Percentiles rank a stretch among this genome's conserved stretches.
Conservation (phyloP, 2,888 invertebrate genomes). For the Drosophila ustulata region DNA sequence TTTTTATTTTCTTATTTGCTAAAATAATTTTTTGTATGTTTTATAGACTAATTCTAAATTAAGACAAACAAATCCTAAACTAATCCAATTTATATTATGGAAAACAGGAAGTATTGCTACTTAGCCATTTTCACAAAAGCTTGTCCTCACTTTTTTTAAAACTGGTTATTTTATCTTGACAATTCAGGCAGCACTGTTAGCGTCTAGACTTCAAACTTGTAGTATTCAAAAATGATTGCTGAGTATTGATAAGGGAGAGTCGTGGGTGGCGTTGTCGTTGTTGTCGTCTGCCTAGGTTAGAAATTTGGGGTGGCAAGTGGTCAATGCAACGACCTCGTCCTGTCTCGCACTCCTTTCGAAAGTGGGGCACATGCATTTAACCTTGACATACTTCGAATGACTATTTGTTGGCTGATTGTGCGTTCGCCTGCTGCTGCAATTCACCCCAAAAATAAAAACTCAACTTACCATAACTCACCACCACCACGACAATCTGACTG, state of each 20-base stretch:
- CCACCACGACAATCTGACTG: conserved; percentile 20
- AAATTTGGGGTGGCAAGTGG: conserved; percentile 12
- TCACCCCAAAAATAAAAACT: conserved; percentile 35
- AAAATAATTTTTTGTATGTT: too few relatives aligned
- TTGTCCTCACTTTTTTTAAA: too few relatives aligned
- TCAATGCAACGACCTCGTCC: conserved; percentile 40
- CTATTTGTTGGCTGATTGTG: conserved; percentile 43
- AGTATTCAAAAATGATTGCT: conserved; percentile 8
- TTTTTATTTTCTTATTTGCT: too few relatives aligned
- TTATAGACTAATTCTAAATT: too few relatives aligned
- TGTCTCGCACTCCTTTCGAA: conserved; percentile 53
- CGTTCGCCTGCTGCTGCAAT: conserved; percentile 29
- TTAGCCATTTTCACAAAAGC: too few relatives aligned
- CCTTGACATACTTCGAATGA: conserved; percentile 71
- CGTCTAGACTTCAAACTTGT: conserved; percentile 35
- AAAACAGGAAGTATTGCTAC: too few relatives aligned
- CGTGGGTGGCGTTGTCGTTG: conserved; percentile 5
- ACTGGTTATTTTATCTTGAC: too few relatives aligned
- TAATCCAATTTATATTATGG: too few relatives aligned
- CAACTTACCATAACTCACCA: conserved; percentile 30
- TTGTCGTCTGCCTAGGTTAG: not conserved
- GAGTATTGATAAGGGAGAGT: not conserved
- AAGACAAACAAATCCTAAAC: too few relatives aligned
- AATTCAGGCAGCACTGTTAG: not conserved
- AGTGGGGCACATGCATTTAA: conserved; percentile 72